Conservation (phyloP, 2,113 vertebrate species). For the Sebastes schlegelii region DNA sequence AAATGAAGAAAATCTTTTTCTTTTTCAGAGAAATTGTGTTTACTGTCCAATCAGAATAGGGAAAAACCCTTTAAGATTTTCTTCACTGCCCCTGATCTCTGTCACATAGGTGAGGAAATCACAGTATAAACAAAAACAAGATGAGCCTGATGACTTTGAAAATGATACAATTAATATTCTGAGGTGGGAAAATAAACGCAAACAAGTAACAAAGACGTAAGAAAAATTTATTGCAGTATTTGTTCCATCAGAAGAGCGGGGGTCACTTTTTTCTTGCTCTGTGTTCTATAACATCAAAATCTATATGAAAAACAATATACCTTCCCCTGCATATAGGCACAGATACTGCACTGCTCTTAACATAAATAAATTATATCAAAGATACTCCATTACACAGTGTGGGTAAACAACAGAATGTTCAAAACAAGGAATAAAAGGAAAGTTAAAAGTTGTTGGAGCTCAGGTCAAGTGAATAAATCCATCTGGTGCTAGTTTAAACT, state of each 20-base stretch:
- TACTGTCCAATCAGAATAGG: background rate
- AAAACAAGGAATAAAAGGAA: slow-evolving; percentile 76
- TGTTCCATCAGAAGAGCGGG: slow-evolving; percentile 91
- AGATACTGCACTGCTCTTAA: slow-evolving; percentile 96
- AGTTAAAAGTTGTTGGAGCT: slow-evolving; percentile 85
- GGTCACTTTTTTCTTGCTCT: slow-evolving; percentile 90
- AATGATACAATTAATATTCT: background rate
- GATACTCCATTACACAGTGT: slow-evolving; percentile 92
- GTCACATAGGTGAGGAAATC: background rate
- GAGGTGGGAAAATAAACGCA: slow-evolving; percentile 14
- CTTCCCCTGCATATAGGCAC: slow-evolving; percentile 92
- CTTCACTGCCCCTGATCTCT: background rate
- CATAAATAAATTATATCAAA: slow-evolving; percentile 92
- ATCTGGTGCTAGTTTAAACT: slow-evolving; percentile 97
- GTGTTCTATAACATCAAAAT: slow-evolving; percentile 98
- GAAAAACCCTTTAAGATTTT: background rate
- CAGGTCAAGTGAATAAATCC: slow-evolving; percentile 88
- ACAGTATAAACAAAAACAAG: background rate
- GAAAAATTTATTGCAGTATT: slow-evolving; percentile 99
- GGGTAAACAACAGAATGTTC: slow-evolving; percentile 79
- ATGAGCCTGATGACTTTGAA: background rate
- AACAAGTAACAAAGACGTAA: slow-evolving; percentile 97
- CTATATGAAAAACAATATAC: slow-evolving; percentile 94
- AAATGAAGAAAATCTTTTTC: background rate
- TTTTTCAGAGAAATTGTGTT: no score